Base-by-base conservation (phyloP, 1,140 invertebrate species). In the Megathymus violae region DNA sequence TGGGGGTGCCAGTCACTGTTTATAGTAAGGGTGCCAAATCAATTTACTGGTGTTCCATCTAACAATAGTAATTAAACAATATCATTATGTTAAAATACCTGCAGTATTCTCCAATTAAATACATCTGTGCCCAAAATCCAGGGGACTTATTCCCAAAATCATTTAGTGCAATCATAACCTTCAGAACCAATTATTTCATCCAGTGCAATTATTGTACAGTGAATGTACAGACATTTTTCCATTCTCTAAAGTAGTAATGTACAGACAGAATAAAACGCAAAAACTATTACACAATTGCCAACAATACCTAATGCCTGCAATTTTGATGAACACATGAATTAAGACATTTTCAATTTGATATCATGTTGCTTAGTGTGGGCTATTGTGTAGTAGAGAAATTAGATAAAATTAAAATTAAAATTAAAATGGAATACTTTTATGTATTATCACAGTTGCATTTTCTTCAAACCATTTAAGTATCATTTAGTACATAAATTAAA, bases 361-460 rank as follows among this genome's bases (percentile, higher is more conserved):
- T 6, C 7, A 31, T 5, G 19, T 5, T 22, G 19, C 19, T 31
- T 31, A 9, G 4, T 31, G 5, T 22, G 22, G 3, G 4, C 17
- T n/a, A 46, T 46, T 22, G 17, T 22, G 15, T 19, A 46, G 0
- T 46, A 52, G 50, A 52, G 5, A 40, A 40, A 36, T 15, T 31
- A 51, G 4, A 22, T 0, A 52, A 10, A 40, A 25, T 3, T 52
- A 52, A 10, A 40, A 25, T 3, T 52, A 40, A 54, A 43, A n/a
- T 54, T 25, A 54, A 43, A 43, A 27, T 54, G 51, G 36, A 43
- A 54, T 54, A 54, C 51, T 54, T 47, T 38, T n/a, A 25, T 25
- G 41, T 25, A 43, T 38, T 54, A 54, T 54, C 51, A 54, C 51
- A 54, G 51, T 27, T 43, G 19, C 36, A 54, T 43, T 41, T 41